phyloP scores from a whole-genome alignment of 2,888 invertebrate species.

The Spilarctia lutea region DNA sequence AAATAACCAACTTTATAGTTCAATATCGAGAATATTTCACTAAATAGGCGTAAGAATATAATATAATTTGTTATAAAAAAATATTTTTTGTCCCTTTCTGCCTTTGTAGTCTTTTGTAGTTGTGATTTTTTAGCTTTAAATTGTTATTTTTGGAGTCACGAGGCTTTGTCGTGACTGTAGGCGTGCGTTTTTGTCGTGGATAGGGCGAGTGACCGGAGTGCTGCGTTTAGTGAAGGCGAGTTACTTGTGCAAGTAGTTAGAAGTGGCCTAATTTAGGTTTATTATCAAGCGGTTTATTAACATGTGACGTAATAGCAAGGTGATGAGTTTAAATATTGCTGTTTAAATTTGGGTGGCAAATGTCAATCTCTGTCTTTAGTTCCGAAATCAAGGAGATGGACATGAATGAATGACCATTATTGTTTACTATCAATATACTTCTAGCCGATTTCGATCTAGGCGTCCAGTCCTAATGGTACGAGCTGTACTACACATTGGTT shows the following conservation, averaged over 20 bases:
- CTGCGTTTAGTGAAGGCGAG: conserved; percentile 41
- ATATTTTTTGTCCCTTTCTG: conserved; percentile 5
- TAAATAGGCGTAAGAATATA: conserved; percentile 35
- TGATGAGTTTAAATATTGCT: not conserved
- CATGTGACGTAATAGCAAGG: no score
- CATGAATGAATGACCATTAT: no score
- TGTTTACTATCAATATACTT: no score
- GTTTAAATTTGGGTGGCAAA: not conserved
- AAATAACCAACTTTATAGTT: conserved; percentile 42
- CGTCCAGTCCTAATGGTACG: no score
- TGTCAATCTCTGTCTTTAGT: not conserved
- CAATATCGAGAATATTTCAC: conserved; percentile 30
- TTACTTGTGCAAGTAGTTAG: conserved; percentile 27
- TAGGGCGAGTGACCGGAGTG: conserved; percentile 59
- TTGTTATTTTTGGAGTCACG: conserved; percentile 67
- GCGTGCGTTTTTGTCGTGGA: conserved; percentile 62
- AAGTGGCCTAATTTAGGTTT: not conserved
- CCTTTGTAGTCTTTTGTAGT: conserved; percentile 24
- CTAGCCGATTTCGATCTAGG: no score
- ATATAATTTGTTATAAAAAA: conserved; percentile 27
- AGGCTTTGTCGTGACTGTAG: conserved; percentile 70
- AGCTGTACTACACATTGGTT: no score
- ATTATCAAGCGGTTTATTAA: not conserved
- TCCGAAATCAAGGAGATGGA: not conserved
- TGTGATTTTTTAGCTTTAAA: conserved; percentile 47